Evolutionary conservation across 2,888 invertebrate species (phyloP).

Genomic region (Aphidius colemani): DNA sequence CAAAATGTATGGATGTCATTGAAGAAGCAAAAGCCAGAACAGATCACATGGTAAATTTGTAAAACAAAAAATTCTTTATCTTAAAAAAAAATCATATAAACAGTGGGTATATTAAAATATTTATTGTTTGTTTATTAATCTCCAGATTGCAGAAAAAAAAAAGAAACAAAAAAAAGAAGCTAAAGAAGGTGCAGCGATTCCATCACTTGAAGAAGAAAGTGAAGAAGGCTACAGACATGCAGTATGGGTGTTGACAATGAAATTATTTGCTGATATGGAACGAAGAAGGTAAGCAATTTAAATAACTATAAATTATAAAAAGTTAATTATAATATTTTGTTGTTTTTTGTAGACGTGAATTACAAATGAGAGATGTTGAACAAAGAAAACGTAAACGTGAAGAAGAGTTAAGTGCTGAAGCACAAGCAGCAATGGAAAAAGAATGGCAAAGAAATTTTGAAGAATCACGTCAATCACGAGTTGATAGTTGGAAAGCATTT

Average conservation of each 20-base stretch:
- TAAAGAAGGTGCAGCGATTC: constrained; percentile 60
- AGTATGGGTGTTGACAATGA: constrained; percentile 98
- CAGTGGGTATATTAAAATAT: too few species aligned
- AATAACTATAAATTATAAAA: constrained; percentile 24
- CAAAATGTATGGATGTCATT: constrained; percentile 93
- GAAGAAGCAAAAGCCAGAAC: constrained; percentile 96
- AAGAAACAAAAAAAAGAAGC: constrained; percentile 94
- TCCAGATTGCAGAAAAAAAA: constrained; percentile 86
- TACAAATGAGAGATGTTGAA: constrained; percentile 89
- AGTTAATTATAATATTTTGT: not conserved
- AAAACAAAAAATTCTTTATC: too few species aligned
- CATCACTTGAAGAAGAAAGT: constrained; percentile 85
- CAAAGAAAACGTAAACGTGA: constrained; percentile 93
- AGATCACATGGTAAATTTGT: constrained; percentile 78
- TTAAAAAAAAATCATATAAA: too few species aligned
- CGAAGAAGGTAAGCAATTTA: constrained; percentile 67
- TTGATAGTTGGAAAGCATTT: constrained; percentile 92
- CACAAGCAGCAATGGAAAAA: constrained; percentile 84
- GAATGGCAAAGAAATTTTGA: constrained; percentile 99
- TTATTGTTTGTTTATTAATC: constrained; percentile 34
- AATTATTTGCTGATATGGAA: constrained; percentile 95
- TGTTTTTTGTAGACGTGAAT: constrained; percentile 65
- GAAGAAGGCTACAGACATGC: constrained; percentile 87
- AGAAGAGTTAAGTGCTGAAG: constrained; percentile 90
- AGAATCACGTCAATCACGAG: constrained; percentile 89